Evolutionary conservation across 2,888 invertebrate species (phyloP), one percentile per base, ranked within the genome.

Genomic region (Thyatira batis): DNA sequence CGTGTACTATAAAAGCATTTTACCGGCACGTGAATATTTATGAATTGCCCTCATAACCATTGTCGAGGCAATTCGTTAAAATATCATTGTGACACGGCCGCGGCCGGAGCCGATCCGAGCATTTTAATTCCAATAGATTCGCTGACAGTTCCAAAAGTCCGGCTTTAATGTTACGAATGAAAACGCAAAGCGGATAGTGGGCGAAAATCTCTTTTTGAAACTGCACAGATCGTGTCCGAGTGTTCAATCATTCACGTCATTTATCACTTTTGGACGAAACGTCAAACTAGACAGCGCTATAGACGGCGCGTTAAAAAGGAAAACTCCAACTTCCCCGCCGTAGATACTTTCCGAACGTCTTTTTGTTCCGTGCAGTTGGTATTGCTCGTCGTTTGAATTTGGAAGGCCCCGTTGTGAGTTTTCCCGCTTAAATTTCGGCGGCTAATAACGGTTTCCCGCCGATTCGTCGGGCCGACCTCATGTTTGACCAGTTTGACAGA

Each of bases 401-500:
- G 57, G 75, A 73, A 73, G 73, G 57, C 50, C 55, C 53, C 58
- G 62, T 60, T 57, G 73, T 68, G 71, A 75, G 70, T 73, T 80
- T 78, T 65, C 73, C 77, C 82, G 76, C 78, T 80, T 79, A 75
- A 80, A 84, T 78, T 82, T 78, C 71, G 78, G 62, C 75, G 79
- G 76, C 71, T 83, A 81, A 81, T 84, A 81, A 73, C 73, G 78
- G 73, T 76, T 73, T 73, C 72, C 79, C 81, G 80, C 78, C 80
- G 73, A 81, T 78, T 76, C 76, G 67, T 61, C 65, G 65, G 53
- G 60, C 8, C 68, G 71, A 73, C 76, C 83, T 82, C 84, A 79
- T 84, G 87, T 91, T 90, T 87, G 89, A 85, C 85, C 89, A 87
- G 89, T 89, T 89, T 91, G 91, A 91, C 92, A 91, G 89, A 89